Conservation (phyloP, 2,888 invertebrate genomes). For the Automeris io region DNA sequence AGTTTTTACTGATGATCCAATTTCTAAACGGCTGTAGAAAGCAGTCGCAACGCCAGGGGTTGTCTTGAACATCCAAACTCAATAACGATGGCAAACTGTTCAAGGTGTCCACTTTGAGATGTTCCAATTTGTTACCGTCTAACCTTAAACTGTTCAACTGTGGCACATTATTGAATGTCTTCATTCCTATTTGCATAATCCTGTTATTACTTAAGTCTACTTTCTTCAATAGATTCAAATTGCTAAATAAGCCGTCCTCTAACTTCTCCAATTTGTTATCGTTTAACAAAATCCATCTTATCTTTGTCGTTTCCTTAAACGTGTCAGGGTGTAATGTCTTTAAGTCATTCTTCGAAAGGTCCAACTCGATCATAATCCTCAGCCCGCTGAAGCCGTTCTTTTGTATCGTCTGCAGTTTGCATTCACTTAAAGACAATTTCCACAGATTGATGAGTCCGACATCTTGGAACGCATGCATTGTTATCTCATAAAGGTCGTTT, state of each 20-base stretch:
- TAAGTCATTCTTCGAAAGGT: conserved; percentile 86
- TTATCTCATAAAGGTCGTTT: conserved; percentile 81
- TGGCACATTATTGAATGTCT: conserved; percentile 83
- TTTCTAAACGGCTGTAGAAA: conserved; percentile 86
- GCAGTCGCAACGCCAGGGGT: conserved; percentile 94
- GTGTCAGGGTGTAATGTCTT: conserved; percentile 80
- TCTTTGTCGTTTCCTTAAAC: conserved; percentile 82
- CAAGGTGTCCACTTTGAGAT: conserved; percentile 80
- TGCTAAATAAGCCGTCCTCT: conserved; percentile 85
- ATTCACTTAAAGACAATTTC: conserved; percentile 85
- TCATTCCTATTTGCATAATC: conserved; percentile 81
- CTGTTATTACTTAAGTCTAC: conserved; percentile 87
- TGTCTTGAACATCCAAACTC: conserved; percentile 85
- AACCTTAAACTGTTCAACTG: conserved; percentile 82
- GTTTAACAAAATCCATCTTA: conserved; percentile 84
- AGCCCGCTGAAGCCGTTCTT: conserved; percentile 86
- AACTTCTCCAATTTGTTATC: conserved; percentile 85
- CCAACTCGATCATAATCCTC: conserved; percentile 87
- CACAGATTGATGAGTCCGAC: conserved; percentile 87
- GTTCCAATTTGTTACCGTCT: conserved; percentile 84
- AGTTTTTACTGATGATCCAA: conserved; percentile 83
- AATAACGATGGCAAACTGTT: conserved; percentile 80
- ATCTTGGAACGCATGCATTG: conserved; percentile 81
- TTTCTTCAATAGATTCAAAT: conserved; percentile 83
- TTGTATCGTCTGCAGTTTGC: conserved; percentile 84